Percentiles rank a stretch among this genome's conserved stretches.
Evolutionary conservation across 2,888 invertebrate species (phyloP).

Genomic region (Adela reaumurella): DNA sequence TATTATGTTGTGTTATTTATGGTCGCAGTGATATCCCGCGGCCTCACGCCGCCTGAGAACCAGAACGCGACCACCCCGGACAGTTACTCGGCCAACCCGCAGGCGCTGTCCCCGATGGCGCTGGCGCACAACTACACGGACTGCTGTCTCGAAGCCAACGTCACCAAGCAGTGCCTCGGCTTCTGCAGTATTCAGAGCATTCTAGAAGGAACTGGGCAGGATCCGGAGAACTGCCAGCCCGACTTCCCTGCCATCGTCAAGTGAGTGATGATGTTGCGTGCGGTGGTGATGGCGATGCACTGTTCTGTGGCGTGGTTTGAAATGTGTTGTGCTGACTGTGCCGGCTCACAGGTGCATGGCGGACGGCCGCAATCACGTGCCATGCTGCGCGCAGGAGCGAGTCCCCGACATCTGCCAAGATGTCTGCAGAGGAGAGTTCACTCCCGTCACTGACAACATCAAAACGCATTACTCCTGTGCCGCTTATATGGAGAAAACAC

Average conservation of each 20-base stretch:
- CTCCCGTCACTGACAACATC: conserved; percentile 77
- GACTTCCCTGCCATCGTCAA: conserved; percentile 77
- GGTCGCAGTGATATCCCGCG: conserved; percentile 61
- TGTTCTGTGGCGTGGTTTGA: too few relatives aligned
- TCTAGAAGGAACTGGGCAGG: conserved; percentile 73
- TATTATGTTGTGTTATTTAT: too few relatives aligned
- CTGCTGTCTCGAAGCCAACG: conserved; percentile 70
- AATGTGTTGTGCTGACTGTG: too few relatives aligned
- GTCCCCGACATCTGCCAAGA: conserved; percentile 84
- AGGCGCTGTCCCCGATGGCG: conserved; percentile 33
- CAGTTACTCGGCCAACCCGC: conserved; percentile 37
- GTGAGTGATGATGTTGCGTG: too few relatives aligned
- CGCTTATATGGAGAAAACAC: conserved; percentile 74
- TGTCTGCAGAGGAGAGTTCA: conserved; percentile 81
- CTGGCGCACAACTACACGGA: conserved; percentile 75
- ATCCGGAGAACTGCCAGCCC: conserved; percentile 75
- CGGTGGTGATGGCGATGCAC: too few relatives aligned
- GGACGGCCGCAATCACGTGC: conserved; percentile 81
- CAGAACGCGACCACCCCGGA: conserved; percentile 41
- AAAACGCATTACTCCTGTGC: conserved; percentile 83
- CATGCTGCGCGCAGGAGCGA: conserved; percentile 76
- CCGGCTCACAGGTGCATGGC: conserved; percentile 61
- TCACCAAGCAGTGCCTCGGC: conserved; percentile 69
- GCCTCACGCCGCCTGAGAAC: conserved; percentile 57
- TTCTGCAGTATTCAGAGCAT: conserved; percentile 81